These are phyloP conservation scores for Epinotia nisella DNA, from an alignment of 2,888 invertebrate genomes.

Conservation along the genomic window DNA sequence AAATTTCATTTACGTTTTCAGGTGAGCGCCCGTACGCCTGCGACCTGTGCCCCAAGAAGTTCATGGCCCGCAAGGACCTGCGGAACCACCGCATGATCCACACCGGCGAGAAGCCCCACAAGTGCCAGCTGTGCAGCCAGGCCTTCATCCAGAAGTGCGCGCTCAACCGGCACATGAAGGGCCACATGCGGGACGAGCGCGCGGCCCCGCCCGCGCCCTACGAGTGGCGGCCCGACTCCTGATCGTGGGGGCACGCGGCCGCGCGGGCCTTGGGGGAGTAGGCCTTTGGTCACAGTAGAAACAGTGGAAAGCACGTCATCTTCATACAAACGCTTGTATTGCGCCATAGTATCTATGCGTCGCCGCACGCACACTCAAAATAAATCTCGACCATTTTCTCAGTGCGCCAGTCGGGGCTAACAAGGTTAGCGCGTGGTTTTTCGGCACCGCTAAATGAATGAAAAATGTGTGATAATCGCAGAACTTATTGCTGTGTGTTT, in stretches of 20 bases:
- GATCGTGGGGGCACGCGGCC: slow-evolving; percentile 3
- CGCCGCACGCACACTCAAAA: too few relatives aligned
- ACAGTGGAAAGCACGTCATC: too few relatives aligned
- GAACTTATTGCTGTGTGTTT: too few relatives aligned
- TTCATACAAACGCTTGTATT: too few relatives aligned
- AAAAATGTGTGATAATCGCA: too few relatives aligned
- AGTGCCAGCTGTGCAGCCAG: slow-evolving; percentile 94
- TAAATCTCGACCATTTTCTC: too few relatives aligned
- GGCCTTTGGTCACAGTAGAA: too few relatives aligned
- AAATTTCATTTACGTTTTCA: slow-evolving; percentile 50
- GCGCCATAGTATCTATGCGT: too few relatives aligned
- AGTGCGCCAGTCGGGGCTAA: too few relatives aligned
- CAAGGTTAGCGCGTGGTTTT: too few relatives aligned
- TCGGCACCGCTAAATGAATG: too few relatives aligned
- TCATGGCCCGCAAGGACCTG: slow-evolving; percentile 96
- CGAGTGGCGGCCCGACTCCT: slow-evolving; percentile 38
- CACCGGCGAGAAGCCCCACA: slow-evolving; percentile 95
- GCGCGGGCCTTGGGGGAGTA: too few relatives aligned
- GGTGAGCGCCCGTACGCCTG: slow-evolving; percentile 92
- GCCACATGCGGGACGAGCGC: slow-evolving; percentile 56
- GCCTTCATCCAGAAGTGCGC: slow-evolving; percentile 97
- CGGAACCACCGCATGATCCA: slow-evolving; percentile 96
- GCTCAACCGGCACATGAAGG: slow-evolving; percentile 96
- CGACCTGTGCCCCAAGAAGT: slow-evolving; percentile 94
- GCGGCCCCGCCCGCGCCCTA: slow-evolving; percentile 26